Evolutionary conservation across 2,888 invertebrate genomes (phyloP).

Genomic region (Archaeoteleia sp.): DNA sequence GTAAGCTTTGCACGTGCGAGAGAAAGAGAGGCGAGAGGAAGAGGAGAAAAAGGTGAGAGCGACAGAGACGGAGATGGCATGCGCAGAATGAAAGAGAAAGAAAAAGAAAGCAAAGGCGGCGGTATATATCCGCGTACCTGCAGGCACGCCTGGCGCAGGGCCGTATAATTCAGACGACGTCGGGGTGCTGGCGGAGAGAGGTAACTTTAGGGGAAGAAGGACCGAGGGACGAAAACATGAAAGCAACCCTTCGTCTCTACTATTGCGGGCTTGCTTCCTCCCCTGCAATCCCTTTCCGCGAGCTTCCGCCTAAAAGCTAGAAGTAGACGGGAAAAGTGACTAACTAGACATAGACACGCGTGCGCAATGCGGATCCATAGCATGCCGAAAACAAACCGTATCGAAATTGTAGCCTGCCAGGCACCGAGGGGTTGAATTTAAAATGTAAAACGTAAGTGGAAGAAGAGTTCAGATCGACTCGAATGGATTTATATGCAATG

Average conservation of each 20-base stretch:
- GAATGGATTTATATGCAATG: slow-evolving; percentile 13
- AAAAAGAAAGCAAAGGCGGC: slow-evolving; percentile 31
- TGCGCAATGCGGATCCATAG: slow-evolving; percentile 45
- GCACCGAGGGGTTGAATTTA: slow-evolving; percentile 27
- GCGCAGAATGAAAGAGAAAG: slow-evolving; percentile 31
- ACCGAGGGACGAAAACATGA: slow-evolving; percentile 40
- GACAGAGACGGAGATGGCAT: slow-evolving; percentile 21
- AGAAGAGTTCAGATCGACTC: slow-evolving; percentile 33
- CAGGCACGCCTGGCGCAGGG: slow-evolving; percentile 44
- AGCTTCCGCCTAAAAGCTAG: slow-evolving; percentile 47
- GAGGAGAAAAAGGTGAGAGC: slow-evolving; percentile 9
- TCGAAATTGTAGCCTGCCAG: slow-evolving; percentile 34
- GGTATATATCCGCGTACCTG: slow-evolving; percentile 28
- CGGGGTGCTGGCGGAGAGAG: slow-evolving; percentile 6
- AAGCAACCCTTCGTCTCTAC: slow-evolving; percentile 35
- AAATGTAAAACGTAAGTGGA: slow-evolving; percentile 27
- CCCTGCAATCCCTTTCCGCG: slow-evolving; percentile 8
- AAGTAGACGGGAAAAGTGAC: slow-evolving; percentile 64
- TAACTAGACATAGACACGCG: slow-evolving; percentile 65
- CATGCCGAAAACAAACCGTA: slow-evolving; percentile 26
- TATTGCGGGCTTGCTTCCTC: slow-evolving; percentile 10
- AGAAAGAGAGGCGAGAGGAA: slow-evolving; percentile 17
- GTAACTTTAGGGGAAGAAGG: slow-evolving; percentile 6
- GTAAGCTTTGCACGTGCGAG: slow-evolving; percentile 51
- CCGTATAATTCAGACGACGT: slow-evolving; percentile 49